Conservation (phyloP, 2,113 vertebrate genomes). For the Xiphophorus couchianus region DNA sequence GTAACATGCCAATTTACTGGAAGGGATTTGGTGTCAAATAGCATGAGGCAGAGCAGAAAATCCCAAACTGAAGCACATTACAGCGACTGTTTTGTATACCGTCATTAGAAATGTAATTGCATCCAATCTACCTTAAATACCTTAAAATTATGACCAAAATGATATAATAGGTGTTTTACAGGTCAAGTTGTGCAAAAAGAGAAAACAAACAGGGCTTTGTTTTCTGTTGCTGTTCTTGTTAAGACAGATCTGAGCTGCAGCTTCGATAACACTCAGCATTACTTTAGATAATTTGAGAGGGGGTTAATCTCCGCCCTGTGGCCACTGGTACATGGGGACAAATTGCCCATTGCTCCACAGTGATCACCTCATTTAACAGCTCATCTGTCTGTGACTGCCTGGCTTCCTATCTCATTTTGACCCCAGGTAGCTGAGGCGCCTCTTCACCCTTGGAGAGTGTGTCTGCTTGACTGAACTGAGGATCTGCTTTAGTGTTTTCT, state of each 20-base stretch:
- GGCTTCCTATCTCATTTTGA: slow-evolving; percentile 22
- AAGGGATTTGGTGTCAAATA: slow-evolving; percentile 24
- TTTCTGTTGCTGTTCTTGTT: not conserved
- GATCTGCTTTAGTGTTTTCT: slow-evolving; percentile 3
- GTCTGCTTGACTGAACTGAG: not conserved
- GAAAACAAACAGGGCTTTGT: not conserved
- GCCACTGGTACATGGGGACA: slow-evolving; percentile 26
- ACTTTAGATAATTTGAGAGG: not conserved
- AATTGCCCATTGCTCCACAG: slow-evolving; percentile 12
- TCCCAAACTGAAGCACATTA: slow-evolving; percentile 31
- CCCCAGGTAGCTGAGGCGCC: slow-evolving; percentile 4
- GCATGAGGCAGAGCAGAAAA: slow-evolving; percentile 25
- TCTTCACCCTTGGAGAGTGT: slow-evolving; percentile 6
- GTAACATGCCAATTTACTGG: slow-evolving; percentile 25
- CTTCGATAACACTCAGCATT: slow-evolving; percentile 6
- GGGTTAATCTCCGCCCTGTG: slow-evolving; percentile 18
- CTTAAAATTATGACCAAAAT: not conserved
- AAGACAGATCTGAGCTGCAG: not conserved
- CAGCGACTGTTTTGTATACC: not conserved
- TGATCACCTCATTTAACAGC: slow-evolving; percentile 31
- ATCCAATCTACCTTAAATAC: not conserved
- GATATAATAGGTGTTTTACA: not conserved
- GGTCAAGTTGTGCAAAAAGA: not conserved
- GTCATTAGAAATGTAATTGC: slow-evolving; percentile 8
- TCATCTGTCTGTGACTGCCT: slow-evolving; percentile 8